These are phyloP conservation scores for Geothlypis trichas DNA, from an alignment of 2,113 vertebrate genomes.

Conservation along the genomic window DNA sequence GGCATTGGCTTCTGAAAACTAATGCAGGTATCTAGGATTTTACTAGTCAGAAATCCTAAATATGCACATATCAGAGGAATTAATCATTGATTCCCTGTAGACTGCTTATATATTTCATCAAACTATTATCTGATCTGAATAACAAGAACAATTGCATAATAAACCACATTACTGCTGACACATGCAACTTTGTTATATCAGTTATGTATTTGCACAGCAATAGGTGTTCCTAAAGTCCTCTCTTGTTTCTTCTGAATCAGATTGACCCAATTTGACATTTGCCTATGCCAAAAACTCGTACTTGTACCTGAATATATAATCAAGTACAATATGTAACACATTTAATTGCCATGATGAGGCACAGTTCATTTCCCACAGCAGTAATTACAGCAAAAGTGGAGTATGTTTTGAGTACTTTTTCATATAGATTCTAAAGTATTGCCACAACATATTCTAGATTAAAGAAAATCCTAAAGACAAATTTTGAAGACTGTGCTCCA, in stretches of 20 bases:
- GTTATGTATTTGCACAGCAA: conserved; percentile 53
- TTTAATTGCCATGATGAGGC: conserved; percentile 17
- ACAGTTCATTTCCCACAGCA: neutral
- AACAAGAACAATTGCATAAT: conserved; percentile 79
- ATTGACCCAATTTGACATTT: neutral
- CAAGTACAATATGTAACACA: neutral
- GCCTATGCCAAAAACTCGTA: neutral
- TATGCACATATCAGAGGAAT: conserved; percentile 72
- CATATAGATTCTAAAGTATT: neutral
- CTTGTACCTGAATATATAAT: neutral
- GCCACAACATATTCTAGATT: neutral
- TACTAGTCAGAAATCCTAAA: conserved; percentile 72
- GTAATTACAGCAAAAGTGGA: conserved; percentile 11
- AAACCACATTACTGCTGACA: conserved; percentile 76
- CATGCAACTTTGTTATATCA: conserved; percentile 66
- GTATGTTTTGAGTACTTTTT: neutral
- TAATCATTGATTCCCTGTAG: conserved; percentile 77
- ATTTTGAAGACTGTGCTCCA: neutral
- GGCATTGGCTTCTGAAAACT: conserved; percentile 62
- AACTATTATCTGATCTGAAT: conserved; percentile 75
- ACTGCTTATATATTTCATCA: conserved; percentile 77
- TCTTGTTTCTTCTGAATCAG: conserved; percentile 5
- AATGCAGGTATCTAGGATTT: conserved; percentile 61
- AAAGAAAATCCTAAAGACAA: neutral
- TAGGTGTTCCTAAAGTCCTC: neutral